A percentile compares a stretch with the other conserved stretches of the same genome.
phyloP scores from a whole-genome alignment of 2,113 vertebrate species.

The Carettochelys insculpta region DNA sequence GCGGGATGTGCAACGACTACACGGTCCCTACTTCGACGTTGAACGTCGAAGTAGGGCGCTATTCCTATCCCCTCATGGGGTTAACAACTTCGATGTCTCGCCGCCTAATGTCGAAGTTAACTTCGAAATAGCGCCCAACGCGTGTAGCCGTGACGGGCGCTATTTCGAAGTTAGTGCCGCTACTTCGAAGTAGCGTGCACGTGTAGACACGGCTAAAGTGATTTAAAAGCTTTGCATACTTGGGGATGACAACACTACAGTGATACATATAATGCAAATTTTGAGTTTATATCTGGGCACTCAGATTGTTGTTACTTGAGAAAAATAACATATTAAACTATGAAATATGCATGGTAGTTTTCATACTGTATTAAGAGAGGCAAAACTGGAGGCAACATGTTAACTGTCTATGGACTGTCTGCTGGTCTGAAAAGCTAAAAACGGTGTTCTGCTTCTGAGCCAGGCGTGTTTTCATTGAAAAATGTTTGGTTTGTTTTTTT shows the following conservation, averaged over 20 bases:
- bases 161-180: no score
- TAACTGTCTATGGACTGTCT: neutral
- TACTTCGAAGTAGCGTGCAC: no score
- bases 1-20: no score
- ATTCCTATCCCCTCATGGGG: no score
- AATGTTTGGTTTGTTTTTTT: neutral
- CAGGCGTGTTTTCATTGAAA: neutral
- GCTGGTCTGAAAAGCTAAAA: neutral
- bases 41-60: no score
- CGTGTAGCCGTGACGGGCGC: no score
- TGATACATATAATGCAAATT: neutral
- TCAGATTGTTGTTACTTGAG: neutral
- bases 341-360: neutral
- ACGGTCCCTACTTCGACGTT: no score
- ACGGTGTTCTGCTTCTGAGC: neutral
- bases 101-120: no score
- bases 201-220: no score
- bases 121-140: no score
- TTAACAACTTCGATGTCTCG: no score
- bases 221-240: neutral
- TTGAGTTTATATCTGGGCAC: neutral
- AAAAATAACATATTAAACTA: neutral
- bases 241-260: neutral
- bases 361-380: neutral
- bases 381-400: neutral